A percentile compares a stretch with the other conserved stretches of the same genome.
These are phyloP conservation scores for Microtus montanus DNA, from an alignment of 2,113 vertebrate genomes.

Conservation along the genomic window DNA sequence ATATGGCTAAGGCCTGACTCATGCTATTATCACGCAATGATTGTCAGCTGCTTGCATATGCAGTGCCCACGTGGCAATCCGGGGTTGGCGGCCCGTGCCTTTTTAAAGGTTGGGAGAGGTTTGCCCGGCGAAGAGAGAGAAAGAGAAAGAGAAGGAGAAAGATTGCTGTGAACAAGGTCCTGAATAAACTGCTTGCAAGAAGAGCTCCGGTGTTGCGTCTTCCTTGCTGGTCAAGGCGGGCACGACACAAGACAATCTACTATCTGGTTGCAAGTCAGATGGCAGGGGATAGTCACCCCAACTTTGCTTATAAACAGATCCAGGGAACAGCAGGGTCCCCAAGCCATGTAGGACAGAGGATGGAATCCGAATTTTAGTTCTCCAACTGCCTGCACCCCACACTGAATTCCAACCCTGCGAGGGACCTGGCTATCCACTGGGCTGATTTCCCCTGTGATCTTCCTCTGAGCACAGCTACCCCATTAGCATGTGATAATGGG, in stretches of 20 bases:
- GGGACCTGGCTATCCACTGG: background rate
- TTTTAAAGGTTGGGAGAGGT: no score
- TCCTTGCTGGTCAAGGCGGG: no score
- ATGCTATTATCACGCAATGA: no score
- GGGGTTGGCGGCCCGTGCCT: no score
- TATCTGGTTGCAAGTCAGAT: background rate
- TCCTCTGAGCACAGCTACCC: conserved; percentile 8
- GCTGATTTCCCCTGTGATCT: background rate
- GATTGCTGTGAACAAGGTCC: no score
- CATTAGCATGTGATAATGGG: conserved; percentile 61
- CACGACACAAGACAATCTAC: background rate
- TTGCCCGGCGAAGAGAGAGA: no score
- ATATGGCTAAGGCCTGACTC: no score
- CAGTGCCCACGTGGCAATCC: no score
- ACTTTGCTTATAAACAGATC: background rate
- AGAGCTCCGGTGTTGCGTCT: no score
- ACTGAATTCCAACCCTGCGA: background rate
- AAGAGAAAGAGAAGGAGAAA: no score
- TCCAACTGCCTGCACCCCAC: background rate
- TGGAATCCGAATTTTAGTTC: background rate
- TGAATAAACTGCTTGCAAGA: no score
- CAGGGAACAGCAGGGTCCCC: background rate
- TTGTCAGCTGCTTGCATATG: no score
- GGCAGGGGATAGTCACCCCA: background rate
- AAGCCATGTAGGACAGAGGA: background rate